Evolutionary conservation across 1,140 invertebrate genomes (phyloP).

Genomic region (Pachypsylla venusta): DNA sequence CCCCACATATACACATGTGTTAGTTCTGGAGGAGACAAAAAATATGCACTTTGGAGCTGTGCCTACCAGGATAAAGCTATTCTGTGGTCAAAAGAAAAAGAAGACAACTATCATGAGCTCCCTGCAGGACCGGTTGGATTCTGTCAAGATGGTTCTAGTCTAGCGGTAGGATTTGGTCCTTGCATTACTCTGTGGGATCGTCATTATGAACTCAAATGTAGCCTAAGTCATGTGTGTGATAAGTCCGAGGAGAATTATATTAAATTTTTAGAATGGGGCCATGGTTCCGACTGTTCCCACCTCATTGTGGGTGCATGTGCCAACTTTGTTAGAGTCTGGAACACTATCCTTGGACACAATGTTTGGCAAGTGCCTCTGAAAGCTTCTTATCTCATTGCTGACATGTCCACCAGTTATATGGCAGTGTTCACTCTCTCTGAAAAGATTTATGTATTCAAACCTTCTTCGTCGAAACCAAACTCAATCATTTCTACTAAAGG

Average conservation of each 20-base stretch:
- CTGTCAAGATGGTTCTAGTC: constrained; percentile 56
- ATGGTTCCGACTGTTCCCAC: constrained; percentile 37
- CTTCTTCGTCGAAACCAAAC: neutral
- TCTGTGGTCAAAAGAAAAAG: constrained; percentile 48
- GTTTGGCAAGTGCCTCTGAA: constrained; percentile 41
- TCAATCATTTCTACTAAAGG: neutral
- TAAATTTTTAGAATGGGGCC: constrained; percentile 1
- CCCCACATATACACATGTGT: constrained; percentile 38
- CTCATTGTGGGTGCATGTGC: constrained; percentile 42
- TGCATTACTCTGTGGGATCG: constrained; percentile 52
- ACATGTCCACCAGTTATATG: constrained; percentile 45
- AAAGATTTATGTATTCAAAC: constrained; percentile 21
- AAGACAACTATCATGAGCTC: constrained; percentile 45
- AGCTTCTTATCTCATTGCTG: constrained; percentile 36
- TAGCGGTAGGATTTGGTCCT: constrained; percentile 53
- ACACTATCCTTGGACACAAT: constrained; percentile 47
- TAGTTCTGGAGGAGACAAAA: constrained; percentile 48
- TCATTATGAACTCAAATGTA: constrained; percentile 39
- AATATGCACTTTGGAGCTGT: neutral
- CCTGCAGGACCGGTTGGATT: constrained; percentile 42
- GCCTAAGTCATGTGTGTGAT: constrained; percentile 23
- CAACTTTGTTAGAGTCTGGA: constrained; percentile 48
- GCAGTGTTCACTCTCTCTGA: constrained; percentile 45
- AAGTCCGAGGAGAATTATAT: neutral
- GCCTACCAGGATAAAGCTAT: constrained; percentile 31